Evolutionary conservation across 23 tunicate species (phyloP).

Genomic region (Aplidium turbinatum): DNA sequence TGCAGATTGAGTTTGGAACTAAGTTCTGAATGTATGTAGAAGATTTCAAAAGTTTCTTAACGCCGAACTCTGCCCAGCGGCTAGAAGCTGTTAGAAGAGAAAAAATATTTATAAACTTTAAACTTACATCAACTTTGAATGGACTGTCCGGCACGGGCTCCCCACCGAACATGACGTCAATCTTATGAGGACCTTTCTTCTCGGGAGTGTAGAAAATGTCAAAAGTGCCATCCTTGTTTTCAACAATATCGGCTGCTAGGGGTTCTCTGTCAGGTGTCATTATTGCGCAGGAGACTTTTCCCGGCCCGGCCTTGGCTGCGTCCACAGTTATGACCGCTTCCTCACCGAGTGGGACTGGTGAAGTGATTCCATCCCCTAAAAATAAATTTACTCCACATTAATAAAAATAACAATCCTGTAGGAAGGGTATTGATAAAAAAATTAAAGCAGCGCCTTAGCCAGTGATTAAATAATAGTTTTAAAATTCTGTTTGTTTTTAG

Average conservation of each 20-base stretch:
- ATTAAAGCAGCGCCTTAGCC: no score
- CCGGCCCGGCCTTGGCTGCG: constrained; percentile 72
- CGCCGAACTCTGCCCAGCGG: background rate
- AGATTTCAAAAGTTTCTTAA: background rate
- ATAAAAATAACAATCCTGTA: no score
- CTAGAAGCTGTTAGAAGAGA: background rate
- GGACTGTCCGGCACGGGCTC: constrained; percentile 71
- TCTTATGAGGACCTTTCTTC: constrained; percentile 57
- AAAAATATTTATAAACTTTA: background rate
- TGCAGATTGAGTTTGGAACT: no score
- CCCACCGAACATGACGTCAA: constrained; percentile 76
- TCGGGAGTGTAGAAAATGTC: constrained; percentile 87
- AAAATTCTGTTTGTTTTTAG: no score
- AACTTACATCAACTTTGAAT: constrained; percentile 59
- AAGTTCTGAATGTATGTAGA: no score
- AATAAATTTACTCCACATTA: no score
- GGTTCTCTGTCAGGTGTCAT: constrained; percentile 58
- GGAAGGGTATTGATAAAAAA: no score
- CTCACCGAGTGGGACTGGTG: constrained; percentile 55
- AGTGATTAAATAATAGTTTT: no score
- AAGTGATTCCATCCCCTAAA: constrained; percentile 77
- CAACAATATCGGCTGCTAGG: constrained; percentile 73
- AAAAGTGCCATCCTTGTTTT: constrained; percentile 79
- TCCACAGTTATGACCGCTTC: constrained; percentile 71
- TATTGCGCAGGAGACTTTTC: constrained; percentile 60